Percentiles rank a stretch among this genome's conserved stretches.
phyloP scores from a whole-genome alignment of 2,113 vertebrate genomes.

The Condylura cristata region DNA sequence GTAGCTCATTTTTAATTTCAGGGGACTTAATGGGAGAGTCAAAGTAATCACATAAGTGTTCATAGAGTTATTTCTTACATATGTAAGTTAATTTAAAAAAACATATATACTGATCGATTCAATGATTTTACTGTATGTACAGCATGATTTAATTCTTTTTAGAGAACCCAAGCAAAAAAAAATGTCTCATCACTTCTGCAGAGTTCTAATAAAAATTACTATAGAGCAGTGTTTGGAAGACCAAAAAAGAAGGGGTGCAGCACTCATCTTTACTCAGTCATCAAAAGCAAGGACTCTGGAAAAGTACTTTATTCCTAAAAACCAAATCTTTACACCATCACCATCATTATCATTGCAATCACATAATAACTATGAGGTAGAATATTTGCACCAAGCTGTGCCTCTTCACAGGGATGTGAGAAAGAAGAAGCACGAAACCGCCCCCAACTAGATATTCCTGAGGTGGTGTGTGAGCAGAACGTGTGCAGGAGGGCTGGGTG shows the following conservation, averaged over 20 bases:
- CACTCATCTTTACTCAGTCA: background rate
- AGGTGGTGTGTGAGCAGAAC: too few relatives aligned
- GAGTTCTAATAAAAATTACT: background rate
- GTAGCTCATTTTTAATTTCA: slow-evolving; percentile 52
- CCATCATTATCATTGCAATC: background rate
- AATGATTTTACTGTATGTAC: background rate
- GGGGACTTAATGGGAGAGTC: background rate
- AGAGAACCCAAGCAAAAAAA: background rate
- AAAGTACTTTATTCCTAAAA: too few relatives aligned
- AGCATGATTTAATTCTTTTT: background rate
- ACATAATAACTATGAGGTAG: background rate
- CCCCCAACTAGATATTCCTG: too few relatives aligned
- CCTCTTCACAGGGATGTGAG: too few relatives aligned
- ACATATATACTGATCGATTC: background rate
- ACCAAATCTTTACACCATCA: background rate
- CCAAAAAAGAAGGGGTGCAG: background rate
- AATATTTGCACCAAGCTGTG: too few relatives aligned
- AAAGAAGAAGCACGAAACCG: too few relatives aligned
- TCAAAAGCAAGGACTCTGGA: background rate
- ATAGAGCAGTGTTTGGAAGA: background rate
- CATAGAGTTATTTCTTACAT: slow-evolving; percentile 28
- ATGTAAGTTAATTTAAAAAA: slow-evolving; percentile 23
- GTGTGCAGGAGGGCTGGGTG: too few relatives aligned
- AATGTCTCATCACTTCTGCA: background rate
- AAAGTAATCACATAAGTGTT: slow-evolving; percentile 43